Percentiles rank a stretch among this genome's conserved stretches.
Conservation (phyloP, 2,888 invertebrate genomes). For the Phortica magna region DNA sequence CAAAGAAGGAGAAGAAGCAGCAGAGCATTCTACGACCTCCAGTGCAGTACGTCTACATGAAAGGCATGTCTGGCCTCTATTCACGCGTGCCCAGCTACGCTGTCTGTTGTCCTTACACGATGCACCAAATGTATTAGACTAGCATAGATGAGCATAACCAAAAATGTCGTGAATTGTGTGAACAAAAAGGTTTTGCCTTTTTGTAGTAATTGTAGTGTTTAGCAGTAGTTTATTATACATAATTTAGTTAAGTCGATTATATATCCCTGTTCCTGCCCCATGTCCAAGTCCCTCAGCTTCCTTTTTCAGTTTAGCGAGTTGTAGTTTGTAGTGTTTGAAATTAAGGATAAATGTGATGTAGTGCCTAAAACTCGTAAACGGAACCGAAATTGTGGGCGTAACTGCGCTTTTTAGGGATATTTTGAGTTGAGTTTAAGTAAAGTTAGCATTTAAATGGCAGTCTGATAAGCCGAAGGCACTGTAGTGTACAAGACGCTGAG, state of each 20-base stretch:
- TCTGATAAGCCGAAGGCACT: constrained; percentile 43
- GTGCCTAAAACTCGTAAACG: constrained; percentile 63
- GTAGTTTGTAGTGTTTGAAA: constrained; percentile 35
- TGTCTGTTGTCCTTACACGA: constrained; percentile 73
- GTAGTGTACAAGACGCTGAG: constrained; percentile 34
- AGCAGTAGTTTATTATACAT: not conserved
- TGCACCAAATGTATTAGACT: constrained; percentile 69
- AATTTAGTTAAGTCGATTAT: not conserved
- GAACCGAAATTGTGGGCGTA: constrained; percentile 35
- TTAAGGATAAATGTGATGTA: constrained; percentile 64
- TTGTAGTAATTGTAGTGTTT: not conserved
- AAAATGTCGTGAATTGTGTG: constrained; percentile 36
- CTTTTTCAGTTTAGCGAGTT: constrained; percentile 12
- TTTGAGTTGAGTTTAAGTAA: constrained; percentile 11
- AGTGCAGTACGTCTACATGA: constrained; percentile 88
- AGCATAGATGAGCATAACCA: no score
- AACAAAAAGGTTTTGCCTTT: constrained; percentile 35
- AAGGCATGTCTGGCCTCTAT: constrained; percentile 88
- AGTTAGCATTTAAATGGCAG: constrained; percentile 1
- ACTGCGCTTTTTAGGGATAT: constrained; percentile 17
- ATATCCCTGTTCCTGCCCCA: not conserved
- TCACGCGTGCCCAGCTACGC: constrained; percentile 86
- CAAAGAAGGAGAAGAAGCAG: constrained; percentile 78
- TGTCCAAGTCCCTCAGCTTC: not conserved
- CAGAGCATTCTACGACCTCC: constrained; percentile 88